Evolutionary conservation across 2,113 vertebrate species (phyloP).

Genomic region (Bos indicus): DNA sequence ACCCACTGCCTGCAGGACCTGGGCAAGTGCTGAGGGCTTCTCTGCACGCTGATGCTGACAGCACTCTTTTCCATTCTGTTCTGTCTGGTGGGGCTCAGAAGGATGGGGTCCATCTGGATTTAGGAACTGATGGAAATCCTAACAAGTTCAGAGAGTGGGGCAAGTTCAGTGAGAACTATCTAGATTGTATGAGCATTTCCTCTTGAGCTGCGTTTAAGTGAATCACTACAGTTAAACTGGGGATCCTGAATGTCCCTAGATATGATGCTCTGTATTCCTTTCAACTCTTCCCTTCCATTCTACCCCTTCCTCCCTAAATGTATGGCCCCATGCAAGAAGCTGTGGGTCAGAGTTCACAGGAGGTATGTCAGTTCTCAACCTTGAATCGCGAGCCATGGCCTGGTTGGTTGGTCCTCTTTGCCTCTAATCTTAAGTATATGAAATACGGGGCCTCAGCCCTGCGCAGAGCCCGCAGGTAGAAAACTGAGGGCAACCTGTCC

Average conservation of each 20-base stretch:
- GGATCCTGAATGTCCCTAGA: not conserved
- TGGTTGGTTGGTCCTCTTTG: not conserved
- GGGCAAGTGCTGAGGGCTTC: not conserved
- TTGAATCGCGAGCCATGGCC: not conserved
- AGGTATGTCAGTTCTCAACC: not conserved
- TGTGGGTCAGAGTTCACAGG: not conserved
- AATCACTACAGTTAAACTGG: not conserved
- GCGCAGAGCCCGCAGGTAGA: not conserved
- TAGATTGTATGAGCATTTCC: not conserved
- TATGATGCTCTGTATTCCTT: not conserved
- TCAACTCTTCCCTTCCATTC: not conserved
- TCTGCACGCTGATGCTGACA: not conserved
- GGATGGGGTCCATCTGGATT: not conserved
- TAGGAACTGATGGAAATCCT: not conserved
- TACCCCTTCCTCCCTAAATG: not conserved
- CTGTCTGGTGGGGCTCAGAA: not conserved
- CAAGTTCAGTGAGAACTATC: not conserved
- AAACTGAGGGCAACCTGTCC: not conserved
- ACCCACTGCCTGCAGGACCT: not conserved
- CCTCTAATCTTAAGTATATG: not conserved
- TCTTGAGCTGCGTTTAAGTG: not conserved
- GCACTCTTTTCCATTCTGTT: not conserved
- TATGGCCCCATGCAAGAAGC: not conserved
- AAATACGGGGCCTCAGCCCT: not conserved
- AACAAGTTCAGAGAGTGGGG: not conserved